phyloP scores from a whole-genome alignment of 2,888 invertebrate genomes.

The Nephrotoma guestfalica region DNA sequence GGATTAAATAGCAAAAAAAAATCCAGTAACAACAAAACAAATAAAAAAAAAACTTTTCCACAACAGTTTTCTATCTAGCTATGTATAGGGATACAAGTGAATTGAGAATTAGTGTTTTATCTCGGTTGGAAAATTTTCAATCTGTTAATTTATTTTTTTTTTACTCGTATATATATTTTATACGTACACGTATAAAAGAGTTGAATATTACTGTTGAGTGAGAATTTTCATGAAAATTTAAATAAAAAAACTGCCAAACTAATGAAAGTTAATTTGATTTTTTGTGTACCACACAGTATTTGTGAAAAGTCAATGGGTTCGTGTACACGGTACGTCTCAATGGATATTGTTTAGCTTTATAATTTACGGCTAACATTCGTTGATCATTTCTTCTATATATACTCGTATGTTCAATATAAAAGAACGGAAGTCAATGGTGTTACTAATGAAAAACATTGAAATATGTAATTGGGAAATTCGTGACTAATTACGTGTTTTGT shows the following conservation, averaged over 20 bases:
- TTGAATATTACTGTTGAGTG: background rate
- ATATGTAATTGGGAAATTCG: background rate
- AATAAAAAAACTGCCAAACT: background rate
- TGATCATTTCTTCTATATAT: no score
- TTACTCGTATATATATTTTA: background rate
- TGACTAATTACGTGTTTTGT: background rate
- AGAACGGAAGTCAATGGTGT: background rate
- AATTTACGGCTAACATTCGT: no score
- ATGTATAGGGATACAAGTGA: background rate
- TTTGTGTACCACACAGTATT: background rate
- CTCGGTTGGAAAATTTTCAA: background rate
- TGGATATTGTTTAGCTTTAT: background rate
- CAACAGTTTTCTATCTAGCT: background rate
- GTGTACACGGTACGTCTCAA: background rate
- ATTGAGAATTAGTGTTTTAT: background rate
- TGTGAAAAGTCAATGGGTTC: background rate
- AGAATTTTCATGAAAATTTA: background rate
- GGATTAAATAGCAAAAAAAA: background rate
- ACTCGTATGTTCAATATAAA: background rate
- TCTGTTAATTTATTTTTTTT: background rate
- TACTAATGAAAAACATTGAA: background rate
- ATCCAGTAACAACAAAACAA: background rate
- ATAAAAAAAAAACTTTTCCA: background rate
- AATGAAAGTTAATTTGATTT: background rate
- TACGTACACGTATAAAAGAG: background rate